A percentile compares a stretch with the other conserved stretches of the same genome.
These are phyloP conservation scores for Nematopogon swammerdamellus DNA, from an alignment of 2,888 invertebrate genomes.

Conservation along the genomic window DNA sequence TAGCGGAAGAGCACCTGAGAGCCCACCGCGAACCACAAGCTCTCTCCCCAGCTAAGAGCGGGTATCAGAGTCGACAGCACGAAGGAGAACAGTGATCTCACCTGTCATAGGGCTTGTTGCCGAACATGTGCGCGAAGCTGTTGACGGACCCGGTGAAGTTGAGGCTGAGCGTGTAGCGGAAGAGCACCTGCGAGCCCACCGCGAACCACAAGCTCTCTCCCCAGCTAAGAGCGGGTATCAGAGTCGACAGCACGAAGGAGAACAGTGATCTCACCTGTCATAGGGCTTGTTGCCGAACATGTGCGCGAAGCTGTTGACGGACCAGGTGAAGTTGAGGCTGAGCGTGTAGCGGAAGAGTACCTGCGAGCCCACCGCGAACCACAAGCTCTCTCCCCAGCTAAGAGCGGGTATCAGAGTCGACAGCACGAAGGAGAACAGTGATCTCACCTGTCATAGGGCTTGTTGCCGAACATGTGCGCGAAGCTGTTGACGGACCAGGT, in stretches of 20 bases:
- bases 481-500: conserved; percentile 80
- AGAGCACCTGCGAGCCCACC: conserved; percentile 60
- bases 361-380: conserved; percentile 55
- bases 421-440: no score
- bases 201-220: conserved; percentile 50
- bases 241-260: conserved; percentile 73
- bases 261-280: conserved; percentile 60
- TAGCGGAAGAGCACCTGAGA: conserved; percentile 72
- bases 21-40: conserved; percentile 41
- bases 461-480: conserved; percentile 63
- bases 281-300: conserved; percentile 59
- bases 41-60: conserved; percentile 67
- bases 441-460: conserved; percentile 59
- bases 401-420: conserved; percentile 69
- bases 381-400: conserved; percentile 63
- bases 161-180: conserved; percentile 73
- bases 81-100: conserved; percentile 65
- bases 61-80: conserved; percentile 69
- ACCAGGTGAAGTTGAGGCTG: conserved; percentile 80
- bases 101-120: conserved; percentile 60
- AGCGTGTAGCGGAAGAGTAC: conserved; percentile 71
- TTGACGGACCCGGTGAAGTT: conserved; percentile 84
- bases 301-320: conserved; percentile 75
- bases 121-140: conserved; percentile 69
- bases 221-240: conserved; percentile 69